A percentile compares a stretch with the other conserved stretches of the same genome.
Evolutionary conservation across 2,113 vertebrate genomes (phyloP).

Genomic region (Pomatostomus ruficeps): DNA sequence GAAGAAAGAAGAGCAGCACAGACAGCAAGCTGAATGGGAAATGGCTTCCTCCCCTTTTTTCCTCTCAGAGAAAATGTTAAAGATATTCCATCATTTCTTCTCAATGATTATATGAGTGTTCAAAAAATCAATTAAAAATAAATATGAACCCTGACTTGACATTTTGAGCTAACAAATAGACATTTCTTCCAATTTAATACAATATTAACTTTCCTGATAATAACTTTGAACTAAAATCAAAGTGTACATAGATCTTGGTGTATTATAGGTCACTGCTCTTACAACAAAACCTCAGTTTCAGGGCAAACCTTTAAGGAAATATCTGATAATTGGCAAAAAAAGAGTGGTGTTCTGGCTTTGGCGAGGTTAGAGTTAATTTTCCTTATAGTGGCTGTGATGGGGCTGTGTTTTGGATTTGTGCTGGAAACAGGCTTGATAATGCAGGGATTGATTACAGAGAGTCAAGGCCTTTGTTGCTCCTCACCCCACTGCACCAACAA

Average conservation of each 20-base stretch:
- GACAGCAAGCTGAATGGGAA: not conserved
- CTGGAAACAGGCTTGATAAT: not conserved
- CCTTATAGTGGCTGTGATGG: rapidly evolving
- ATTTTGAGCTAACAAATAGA: not conserved
- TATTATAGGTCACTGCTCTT: not conserved
- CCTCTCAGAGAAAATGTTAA: not conserved
- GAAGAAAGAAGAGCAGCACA: not conserved
- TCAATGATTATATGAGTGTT: not conserved
- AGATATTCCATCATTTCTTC: not conserved
- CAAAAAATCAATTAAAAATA: not conserved
- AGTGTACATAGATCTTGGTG: not conserved
- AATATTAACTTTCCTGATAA: not conserved
- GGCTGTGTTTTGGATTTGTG: rapidly evolving
- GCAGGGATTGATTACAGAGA: not conserved
- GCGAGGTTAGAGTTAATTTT: not conserved
- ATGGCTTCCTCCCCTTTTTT: not conserved
- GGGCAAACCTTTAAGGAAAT: not conserved
- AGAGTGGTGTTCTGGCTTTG: not conserved
- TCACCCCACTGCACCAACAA: rapidly evolving
- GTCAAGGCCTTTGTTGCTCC: not conserved
- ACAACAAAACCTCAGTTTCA: not conserved
- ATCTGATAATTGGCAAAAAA: not conserved
- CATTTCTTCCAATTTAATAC: not conserved
- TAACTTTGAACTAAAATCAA: not conserved
- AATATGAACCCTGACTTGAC: not conserved